These are phyloP conservation scores for Lepilemur ruficaudatus DNA, from an alignment of 2,797 vertebrate species.

Conservation along the genomic window DNA sequence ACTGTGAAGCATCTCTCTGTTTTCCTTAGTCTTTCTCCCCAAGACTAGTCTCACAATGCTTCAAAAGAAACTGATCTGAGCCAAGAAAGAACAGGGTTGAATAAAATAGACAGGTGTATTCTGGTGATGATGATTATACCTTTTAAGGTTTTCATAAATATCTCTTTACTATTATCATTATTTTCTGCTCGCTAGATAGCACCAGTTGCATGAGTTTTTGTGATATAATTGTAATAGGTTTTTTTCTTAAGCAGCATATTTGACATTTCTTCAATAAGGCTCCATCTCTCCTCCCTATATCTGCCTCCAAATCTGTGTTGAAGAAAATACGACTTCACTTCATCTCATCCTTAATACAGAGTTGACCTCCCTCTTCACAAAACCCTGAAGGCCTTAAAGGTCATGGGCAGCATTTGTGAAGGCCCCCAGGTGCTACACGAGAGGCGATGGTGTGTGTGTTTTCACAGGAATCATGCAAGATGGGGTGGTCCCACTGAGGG, in stretches of 20 bases:
- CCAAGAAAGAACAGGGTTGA: constrained; percentile 11
- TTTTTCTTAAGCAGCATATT: background rate
- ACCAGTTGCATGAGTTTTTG: constrained; percentile 34
- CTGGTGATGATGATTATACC: constrained; percentile 50
- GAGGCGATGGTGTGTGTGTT: accelerated
- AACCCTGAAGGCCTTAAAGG: background rate
- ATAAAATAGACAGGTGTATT: constrained; percentile 43
- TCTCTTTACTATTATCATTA: constrained; percentile 42
- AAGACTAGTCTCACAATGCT: background rate
- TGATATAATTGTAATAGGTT: constrained; percentile 59
- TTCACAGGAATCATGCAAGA: background rate
- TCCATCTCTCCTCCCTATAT: background rate
- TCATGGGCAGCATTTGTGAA: background rate
- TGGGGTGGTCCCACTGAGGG: background rate
- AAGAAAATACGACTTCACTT: background rate
- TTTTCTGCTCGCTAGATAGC: constrained; percentile 48
- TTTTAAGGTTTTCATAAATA: constrained; percentile 65
- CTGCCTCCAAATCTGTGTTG: background rate
- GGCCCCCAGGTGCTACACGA: accelerated
- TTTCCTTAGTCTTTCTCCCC: background rate
- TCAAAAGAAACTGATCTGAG: constrained; percentile 36
- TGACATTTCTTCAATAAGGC: background rate
- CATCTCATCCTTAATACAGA: background rate
- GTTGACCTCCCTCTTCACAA: background rate
- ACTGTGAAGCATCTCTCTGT: background rate